Percentiles rank a stretch among this genome's conserved stretches.
These are phyloP conservation scores for Takifugu ocellatus DNA, from an alignment of 2,797 vertebrate species.

Conservation along the genomic window DNA sequence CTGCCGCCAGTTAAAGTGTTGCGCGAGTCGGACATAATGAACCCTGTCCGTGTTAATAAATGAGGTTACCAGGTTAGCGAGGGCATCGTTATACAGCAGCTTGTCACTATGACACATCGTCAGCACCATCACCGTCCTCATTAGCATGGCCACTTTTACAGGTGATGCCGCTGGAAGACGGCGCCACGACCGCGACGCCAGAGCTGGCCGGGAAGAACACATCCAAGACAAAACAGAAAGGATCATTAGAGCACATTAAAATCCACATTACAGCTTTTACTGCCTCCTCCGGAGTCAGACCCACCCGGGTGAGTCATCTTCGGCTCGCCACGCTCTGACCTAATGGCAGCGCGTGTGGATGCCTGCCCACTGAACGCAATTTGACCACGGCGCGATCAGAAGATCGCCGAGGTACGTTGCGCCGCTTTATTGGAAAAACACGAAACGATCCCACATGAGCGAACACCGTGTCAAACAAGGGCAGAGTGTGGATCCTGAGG, in stretches of 20 bases:
- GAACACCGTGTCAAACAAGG: conserved; percentile 33
- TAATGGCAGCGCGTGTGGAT: conserved; percentile 46
- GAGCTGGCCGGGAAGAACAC: conserved; percentile 5
- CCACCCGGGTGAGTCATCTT: conserved; percentile 57
- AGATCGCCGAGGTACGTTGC: conserved; percentile 36
- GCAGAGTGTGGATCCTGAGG: conserved; percentile 24
- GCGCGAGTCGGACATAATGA: no score
- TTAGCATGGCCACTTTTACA: conserved; percentile 47
- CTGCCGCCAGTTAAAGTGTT: background rate
- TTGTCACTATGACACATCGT: conserved; percentile 45
- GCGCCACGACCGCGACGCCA: background rate
- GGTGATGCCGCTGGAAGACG: conserved; percentile 52
- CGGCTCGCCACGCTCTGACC: conserved; percentile 17
- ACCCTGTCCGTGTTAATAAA: conserved; percentile 10
- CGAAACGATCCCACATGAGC: background rate
- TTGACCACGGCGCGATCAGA: conserved; percentile 44
- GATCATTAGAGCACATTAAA: conserved; percentile 73
- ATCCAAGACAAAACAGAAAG: conserved; percentile 43
- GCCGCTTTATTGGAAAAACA: background rate
- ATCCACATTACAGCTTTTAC: conserved; percentile 70
- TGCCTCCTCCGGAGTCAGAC: conserved; percentile 52
- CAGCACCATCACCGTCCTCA: conserved; percentile 36
- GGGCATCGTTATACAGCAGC: conserved; percentile 23
- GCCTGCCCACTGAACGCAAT: conserved; percentile 57
- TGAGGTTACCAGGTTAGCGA: conserved; percentile 47